These are phyloP conservation scores for Papilio protenor DNA, from an alignment of 2,888 invertebrate species.

Conservation along the genomic window DNA sequence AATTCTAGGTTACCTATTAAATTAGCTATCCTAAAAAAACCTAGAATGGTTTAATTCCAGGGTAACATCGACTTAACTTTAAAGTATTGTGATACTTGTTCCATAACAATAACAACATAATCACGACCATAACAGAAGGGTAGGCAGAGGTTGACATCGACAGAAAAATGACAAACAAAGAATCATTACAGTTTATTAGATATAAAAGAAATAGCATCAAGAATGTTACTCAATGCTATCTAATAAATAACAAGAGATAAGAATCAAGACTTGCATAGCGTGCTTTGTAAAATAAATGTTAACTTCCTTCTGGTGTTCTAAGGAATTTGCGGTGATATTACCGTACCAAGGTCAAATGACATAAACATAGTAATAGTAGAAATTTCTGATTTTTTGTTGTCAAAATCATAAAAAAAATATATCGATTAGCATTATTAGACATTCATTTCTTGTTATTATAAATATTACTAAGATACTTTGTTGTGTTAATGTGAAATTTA, in stretches of 20 bases:
- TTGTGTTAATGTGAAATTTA: neutral
- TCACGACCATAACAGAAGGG: too few species aligned
- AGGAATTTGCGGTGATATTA: neutral
- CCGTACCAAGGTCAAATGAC: neutral
- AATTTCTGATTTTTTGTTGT: neutral
- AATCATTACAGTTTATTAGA: neutral
- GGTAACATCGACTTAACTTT: too few species aligned
- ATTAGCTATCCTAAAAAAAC: neutral
- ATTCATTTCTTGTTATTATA: neutral
- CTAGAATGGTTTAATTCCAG: too few species aligned
- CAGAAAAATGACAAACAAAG: neutral
- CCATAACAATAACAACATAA: neutral
- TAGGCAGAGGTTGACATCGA: too few species aligned
- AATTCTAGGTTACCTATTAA: neutral
- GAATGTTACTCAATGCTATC: neutral
- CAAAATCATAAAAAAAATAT: neutral
- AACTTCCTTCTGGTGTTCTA: neutral
- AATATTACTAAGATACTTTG: neutral
- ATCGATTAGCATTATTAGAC: neutral
- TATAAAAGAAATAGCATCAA: neutral
- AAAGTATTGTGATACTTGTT: neutral
- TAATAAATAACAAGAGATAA: neutral
- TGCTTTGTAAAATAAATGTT: neutral
- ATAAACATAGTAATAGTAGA: neutral
- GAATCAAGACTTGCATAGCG: neutral